Conservation (phyloP, 2,113 vertebrate species). For the Myxocyprinus asiaticus region DNA sequence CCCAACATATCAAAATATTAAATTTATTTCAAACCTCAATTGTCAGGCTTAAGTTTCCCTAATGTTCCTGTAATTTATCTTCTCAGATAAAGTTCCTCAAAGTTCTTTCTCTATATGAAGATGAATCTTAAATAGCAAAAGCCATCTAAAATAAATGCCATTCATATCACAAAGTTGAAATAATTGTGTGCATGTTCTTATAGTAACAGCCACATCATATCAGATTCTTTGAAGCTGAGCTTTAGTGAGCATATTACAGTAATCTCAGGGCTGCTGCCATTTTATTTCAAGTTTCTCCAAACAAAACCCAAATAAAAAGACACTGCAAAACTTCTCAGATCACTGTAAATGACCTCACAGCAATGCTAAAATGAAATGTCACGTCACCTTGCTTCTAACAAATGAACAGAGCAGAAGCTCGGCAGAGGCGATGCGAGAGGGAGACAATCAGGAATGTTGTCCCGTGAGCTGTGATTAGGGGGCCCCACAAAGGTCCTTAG, state of each 20-base stretch:
- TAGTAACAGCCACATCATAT: background rate
- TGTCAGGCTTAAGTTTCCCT: too few relatives aligned
- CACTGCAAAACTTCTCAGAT: background rate
- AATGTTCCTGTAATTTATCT: too few relatives aligned
- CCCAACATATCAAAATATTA: too few relatives aligned
- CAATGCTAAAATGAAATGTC: background rate
- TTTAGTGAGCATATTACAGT: background rate
- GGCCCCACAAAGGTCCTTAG: too few relatives aligned
- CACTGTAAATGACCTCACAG: background rate
- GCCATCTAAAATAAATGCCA: slow-evolving; percentile 11
- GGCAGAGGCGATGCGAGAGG: too few relatives aligned
- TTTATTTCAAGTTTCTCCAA: slow-evolving; percentile 12
- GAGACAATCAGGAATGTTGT: too few relatives aligned
- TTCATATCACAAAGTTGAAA: slow-evolving; percentile 15
- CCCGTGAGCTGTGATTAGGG: too few relatives aligned
- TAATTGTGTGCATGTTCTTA: slow-evolving; percentile 21
- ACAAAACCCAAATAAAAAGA: background rate
- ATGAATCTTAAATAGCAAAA: slow-evolving; percentile 1
- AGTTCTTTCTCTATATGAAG: too few relatives aligned
- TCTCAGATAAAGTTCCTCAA: too few relatives aligned
- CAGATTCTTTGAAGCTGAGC: background rate
- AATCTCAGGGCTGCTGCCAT: background rate
- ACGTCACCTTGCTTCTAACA: background rate
- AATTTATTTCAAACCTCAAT: too few relatives aligned
- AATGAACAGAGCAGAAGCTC: background rate